Evolutionary conservation across 2,888 invertebrate genomes (phyloP), one percentile per base, ranked within the genome.

Genomic region (Lasius fuliginosus): DNA sequence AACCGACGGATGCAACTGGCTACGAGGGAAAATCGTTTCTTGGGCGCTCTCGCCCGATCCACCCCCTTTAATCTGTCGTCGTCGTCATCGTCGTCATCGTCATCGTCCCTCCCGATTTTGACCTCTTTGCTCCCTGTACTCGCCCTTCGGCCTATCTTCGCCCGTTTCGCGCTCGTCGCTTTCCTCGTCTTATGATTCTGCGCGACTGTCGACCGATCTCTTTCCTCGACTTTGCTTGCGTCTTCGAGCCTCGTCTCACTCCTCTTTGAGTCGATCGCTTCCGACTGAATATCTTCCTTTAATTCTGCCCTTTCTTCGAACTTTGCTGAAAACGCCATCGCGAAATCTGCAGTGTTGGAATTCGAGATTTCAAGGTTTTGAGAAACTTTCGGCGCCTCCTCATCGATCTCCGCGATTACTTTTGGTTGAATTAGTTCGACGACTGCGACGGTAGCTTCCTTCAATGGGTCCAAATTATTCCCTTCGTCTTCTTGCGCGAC

Each of bases 1-100:
- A 95, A 95, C 82, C 94, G 94, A 86, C 93, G 92, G 33, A 95
- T 92, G 85, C 91, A 94, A 92, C 92, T 95, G 71, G 94, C 94
- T 23, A 95, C 94, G 53, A 95, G 92, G 36, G 95, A 95, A 84
- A 94, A 95, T 74, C 94, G 91, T 86, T 94, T 94, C 64, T 91
- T 93, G 46, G 91, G 88, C 65, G 75, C 49, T 33, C 49, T 85
- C 30, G 74, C 76, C 69, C 77, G 89, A 56, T 90, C 86, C 71
- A 85, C 84, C 76, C 90, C 86, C 68, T 86, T 64, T 30, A 42
- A 69, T 23, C 23, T 23, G 23, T 23, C n/a, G n/a, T 71, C 23
- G 12, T 79, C 76, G 27, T 46, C 49, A n/a, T 46, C 46, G 15
- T 49, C 18, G 6, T 49, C 53, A n/a, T n/a, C 53, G n/a, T 53